Base-by-base conservation (phyloP, 2,797 vertebrate genomes). In the Amazona finschi region DNA sequence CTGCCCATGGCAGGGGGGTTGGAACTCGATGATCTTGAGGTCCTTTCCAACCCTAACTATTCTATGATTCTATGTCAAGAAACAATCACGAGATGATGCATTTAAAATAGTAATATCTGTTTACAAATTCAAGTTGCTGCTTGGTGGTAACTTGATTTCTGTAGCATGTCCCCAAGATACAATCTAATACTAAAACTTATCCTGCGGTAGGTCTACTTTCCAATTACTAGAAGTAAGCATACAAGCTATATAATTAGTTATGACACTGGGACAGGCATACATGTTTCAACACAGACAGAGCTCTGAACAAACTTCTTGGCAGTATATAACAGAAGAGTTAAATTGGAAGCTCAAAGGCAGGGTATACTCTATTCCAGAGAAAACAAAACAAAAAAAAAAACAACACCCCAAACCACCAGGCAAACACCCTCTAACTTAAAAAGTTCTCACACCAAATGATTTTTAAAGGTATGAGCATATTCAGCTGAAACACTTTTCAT, bases 241-340 rank as follows among this genome's bases (percentile, higher is more conserved):
- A 97, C 74, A 90, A 97, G 96, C 93, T 95, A 97, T 97, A 97
- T 98, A 98, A 98, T 98, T 98, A 98, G 97, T 97, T 97, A 97
- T 97, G 97, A 98, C 98, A 98, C 95, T 96, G 93, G 97, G 97
- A 97, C 97, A 98, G 96, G 97, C 94, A 93, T 97, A 92, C 97
- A 97, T 97, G 97, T 98, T 98, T 98, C 97, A 98, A 98, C 97
- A 98, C 95, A 98, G 96, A 97, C 91, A 28, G 71, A 89, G 77
- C 85, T 97, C 95, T 97, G 96, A 98, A 97, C 96, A 97, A 98
- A 95, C 92, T 96, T 98, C 97, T 97, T 98, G 98, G 97, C 97
- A 98, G 95, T 96, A 96, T 98, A 98, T 98, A 97, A 98, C 97
- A 98, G 97, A 97, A 96, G 94, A 96, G 86, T 97, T 97, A 98